Base-by-base conservation (phyloP, 2,888 invertebrate genomes). In the Fragum sueziense region DNA sequence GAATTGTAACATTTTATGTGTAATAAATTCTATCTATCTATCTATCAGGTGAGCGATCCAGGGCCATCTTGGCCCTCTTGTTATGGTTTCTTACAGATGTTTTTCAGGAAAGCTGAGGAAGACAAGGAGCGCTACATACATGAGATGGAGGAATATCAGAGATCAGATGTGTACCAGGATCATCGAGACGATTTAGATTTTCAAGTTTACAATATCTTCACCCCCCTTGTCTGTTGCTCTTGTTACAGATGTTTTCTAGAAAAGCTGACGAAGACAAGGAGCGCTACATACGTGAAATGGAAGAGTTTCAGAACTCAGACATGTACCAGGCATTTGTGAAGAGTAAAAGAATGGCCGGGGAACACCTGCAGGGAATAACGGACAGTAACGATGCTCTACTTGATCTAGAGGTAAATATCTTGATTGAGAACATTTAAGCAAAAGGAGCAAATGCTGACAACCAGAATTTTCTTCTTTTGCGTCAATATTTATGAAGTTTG, bases 261-360 rank as follows among this genome's bases (percentile, higher is more conserved):
- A 93, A 93, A 84, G 95, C 95, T 20, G 95, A 95, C 84, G 94
- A 94, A 81, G 95, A 95, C 86, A 95, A 95, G 85, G 94, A 94
- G 85, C 89, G 94, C 37, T 95, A 95, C 89, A 91, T 94, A 68
- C 94, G 94, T 83, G 95, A 95, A 88, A 92, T 95, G 78, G 94
- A 94, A 88, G 93, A 93, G 59, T 95, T 95, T 87, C 92, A 94
- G 82, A 94, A 95, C 86, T 95, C 95, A 0, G 94, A 94, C 70
- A 94, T 94, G 27, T 95, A 95, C 87, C 94, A 94, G 84, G 92
- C 94, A 31, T 94, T 94, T 87, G 90, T 95, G 65, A 93, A 94
- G 70, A 94, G 94, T 82, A 92, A 94, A 74, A 87, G 86, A 67
- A 62, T 68, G 25, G 57, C 61, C 4, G 68, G 69, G 34, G 81